These are phyloP conservation scores for Myotis yumanensis DNA, from an alignment of 2,113 vertebrate species.

Conservation along the genomic window DNA sequence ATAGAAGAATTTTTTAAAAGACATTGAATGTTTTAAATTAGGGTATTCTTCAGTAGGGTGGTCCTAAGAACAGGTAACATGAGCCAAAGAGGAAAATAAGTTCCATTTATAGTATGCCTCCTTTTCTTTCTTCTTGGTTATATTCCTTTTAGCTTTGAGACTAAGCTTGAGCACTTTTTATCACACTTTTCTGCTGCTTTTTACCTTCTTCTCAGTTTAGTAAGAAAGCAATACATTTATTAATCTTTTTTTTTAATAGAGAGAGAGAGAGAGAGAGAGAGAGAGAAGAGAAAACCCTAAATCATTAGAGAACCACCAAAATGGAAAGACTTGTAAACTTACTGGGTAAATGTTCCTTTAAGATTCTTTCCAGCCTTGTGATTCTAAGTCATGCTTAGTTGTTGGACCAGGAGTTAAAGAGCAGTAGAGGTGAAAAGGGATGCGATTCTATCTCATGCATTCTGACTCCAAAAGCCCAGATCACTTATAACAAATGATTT, in stretches of 20 bases:
- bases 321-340: not conserved
- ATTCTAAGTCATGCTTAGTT: not conserved
- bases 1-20: not conserved
- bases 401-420: not conserved
- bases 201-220: slow-evolving; percentile 26
- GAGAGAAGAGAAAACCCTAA: not conserved
- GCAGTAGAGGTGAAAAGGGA: not conserved
- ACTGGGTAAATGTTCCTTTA: not conserved
- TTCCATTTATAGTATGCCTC: not conserved
- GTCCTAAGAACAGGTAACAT: not conserved
- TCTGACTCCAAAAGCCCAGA: not conserved
- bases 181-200: not conserved
- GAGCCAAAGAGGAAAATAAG: not conserved
- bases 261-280: not conserved
- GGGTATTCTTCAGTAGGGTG: not conserved
- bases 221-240: slow-evolving; percentile 58
- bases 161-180: not conserved
- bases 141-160: not conserved
- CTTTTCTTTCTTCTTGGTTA: not conserved
- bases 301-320: not conserved
- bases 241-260: not conserved
- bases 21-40: not conserved
- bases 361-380: not conserved
- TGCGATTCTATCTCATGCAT: not conserved
- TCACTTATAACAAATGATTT: not conserved